phyloP scores from a whole-genome alignment of 1,140 invertebrate species.

The Lepidurus apus region DNA sequence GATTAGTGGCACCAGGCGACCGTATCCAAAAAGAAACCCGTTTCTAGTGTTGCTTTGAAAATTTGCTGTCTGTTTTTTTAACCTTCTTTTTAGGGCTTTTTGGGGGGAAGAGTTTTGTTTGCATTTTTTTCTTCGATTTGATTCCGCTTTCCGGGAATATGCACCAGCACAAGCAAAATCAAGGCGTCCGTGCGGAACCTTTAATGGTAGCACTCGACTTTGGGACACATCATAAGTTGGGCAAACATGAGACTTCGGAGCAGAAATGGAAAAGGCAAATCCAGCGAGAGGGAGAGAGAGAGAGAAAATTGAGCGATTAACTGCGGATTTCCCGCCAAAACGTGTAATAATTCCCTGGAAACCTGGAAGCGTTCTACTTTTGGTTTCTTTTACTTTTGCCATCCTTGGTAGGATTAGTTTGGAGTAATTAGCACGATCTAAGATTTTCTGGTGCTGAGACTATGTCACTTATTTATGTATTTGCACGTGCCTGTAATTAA shows the following conservation, averaged over 20 bases:
- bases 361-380: background rate
- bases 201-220: slow-evolving; percentile 14
- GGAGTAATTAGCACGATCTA: no score
- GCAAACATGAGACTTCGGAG: background rate
- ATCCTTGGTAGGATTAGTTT: background rate
- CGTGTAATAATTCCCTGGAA: background rate
- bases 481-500: background rate
- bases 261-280: background rate
- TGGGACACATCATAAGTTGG: slow-evolving; percentile 15
- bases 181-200: slow-evolving; percentile 12
- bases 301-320: slow-evolving; percentile 1
- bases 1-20: slow-evolving; percentile 20
- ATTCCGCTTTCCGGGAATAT: background rate
- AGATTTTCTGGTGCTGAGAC: no score
- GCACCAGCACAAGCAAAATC: background rate
- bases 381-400: background rate
- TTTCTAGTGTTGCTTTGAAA: background rate
- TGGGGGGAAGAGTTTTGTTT: background rate
- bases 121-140: background rate
- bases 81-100: background rate
- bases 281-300: background rate
- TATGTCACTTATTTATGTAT: no score
- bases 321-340: background rate
- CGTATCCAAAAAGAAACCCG: background rate
- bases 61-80: background rate